These are phyloP conservation scores for Scaeva pyrastri DNA, from an alignment of 2,888 invertebrate genomes.

Conservation along the genomic window DNA sequence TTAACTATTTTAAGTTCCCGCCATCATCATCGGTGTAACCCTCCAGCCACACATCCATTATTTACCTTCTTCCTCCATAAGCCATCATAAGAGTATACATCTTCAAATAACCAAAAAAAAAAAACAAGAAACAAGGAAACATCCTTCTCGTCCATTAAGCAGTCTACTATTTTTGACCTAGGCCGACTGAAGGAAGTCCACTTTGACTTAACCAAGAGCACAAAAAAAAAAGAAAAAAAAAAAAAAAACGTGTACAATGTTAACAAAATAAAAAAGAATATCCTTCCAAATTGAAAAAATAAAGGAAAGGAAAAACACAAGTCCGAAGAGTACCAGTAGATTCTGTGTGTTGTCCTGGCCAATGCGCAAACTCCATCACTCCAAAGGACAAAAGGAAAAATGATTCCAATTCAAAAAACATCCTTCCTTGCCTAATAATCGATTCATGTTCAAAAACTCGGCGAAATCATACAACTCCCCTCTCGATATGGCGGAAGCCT, in stretches of 20 bases:
- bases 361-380: slow-evolving; percentile 55
- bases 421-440: slow-evolving; percentile 71
- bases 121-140: slow-evolving; percentile 40
- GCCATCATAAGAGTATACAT: slow-evolving; percentile 18
- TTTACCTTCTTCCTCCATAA: slow-evolving; percentile 27
- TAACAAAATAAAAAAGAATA: slow-evolving; percentile 35
- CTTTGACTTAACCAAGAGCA: slow-evolving; percentile 18
- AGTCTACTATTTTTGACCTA: slow-evolving; percentile 77
- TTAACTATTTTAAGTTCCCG: slow-evolving; percentile 45
- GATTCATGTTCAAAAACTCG: slow-evolving; percentile 73
- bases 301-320: neutral
- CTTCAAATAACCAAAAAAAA: slow-evolving; percentile 4
- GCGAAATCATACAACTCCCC: slow-evolving; percentile 69
- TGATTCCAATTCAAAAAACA: slow-evolving; percentile 15
- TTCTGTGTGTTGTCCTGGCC: slow-evolving; percentile 1
- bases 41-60: slow-evolving; percentile 47
- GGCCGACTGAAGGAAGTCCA: slow-evolving; percentile 62
- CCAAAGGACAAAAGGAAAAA: neutral
- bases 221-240: slow-evolving; percentile 1
- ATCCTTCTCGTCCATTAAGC: slow-evolving; percentile 53
- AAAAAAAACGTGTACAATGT: slow-evolving; percentile 41
- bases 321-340: slow-evolving; percentile 41
- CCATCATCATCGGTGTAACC: slow-evolving; percentile 31
- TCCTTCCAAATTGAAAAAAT: neutral
- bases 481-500: slow-evolving; percentile 55